Evolutionary conservation across 2,888 invertebrate species (phyloP).

Genomic region (Carabus problematicus): DNA sequence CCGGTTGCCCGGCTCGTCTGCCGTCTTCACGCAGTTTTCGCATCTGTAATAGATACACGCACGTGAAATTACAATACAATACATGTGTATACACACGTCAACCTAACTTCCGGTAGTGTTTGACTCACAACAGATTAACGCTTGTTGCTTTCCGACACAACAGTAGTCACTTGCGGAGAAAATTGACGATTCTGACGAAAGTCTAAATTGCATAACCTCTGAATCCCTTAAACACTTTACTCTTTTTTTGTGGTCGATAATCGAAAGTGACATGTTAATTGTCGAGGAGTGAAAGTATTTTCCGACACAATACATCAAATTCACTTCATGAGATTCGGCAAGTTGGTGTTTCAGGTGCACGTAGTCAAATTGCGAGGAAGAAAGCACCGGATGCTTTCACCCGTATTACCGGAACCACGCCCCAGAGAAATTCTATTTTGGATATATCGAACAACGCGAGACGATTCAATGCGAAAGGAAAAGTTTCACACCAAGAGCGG

Average conservation of each 20-base stretch:
- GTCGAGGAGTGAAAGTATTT: too few species aligned
- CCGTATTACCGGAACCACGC: slow-evolving; percentile 7
- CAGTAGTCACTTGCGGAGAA: background rate
- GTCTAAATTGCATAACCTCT: too few species aligned
- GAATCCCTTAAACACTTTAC: too few species aligned
- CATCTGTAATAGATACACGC: slow-evolving; percentile 57
- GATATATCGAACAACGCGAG: slow-evolving; percentile 7
- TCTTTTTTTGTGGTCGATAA: too few species aligned
- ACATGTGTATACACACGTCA: background rate
- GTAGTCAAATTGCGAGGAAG: too few species aligned
- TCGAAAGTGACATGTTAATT: too few species aligned
- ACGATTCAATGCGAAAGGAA: slow-evolving; percentile 15
- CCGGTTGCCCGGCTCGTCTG: slow-evolving; percentile 49
- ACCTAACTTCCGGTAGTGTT: too few species aligned
- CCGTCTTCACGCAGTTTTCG: slow-evolving; percentile 65
- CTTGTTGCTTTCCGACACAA: background rate
- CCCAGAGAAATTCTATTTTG: slow-evolving; percentile 8
- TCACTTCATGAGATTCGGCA: too few species aligned
- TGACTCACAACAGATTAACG: too few species aligned
- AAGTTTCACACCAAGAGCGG: slow-evolving; percentile 8
- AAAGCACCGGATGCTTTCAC: too few species aligned
- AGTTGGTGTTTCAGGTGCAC: too few species aligned
- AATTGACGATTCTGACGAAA: background rate
- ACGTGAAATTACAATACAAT: slow-evolving; percentile 11
- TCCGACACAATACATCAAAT: too few species aligned